These are phyloP conservation scores for Drosophila nr. perissopoda DNA, from an alignment of 2,888 invertebrate genomes.

Conservation along the genomic window DNA sequence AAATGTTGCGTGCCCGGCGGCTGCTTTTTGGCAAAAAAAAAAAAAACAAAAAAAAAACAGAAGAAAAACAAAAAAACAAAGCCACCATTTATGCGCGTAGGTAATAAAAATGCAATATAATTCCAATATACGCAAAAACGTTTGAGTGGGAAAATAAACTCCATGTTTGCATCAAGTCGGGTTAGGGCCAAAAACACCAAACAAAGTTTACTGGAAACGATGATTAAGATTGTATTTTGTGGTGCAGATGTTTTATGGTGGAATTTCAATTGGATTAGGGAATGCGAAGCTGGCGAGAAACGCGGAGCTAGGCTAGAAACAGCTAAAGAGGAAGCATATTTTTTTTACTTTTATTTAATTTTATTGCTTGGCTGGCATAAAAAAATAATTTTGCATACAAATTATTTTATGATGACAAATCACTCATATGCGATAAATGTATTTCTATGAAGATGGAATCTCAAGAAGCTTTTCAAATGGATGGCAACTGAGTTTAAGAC, in stretches of 20 bases:
- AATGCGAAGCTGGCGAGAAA: neutral
- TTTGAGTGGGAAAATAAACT: slow-evolving; percentile 29
- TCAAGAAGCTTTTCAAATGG: neutral
- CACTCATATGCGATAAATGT: neutral
- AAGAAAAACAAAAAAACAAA: slow-evolving; percentile 3
- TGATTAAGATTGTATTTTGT: slow-evolving; percentile 3
- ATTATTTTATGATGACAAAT: neutral
- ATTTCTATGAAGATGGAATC: neutral
- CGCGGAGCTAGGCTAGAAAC: neutral
- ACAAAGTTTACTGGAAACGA: slow-evolving; percentile 14
- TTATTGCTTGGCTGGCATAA: slow-evolving; percentile 2
- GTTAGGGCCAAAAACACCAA: slow-evolving; percentile 8
- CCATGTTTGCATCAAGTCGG: slow-evolving; percentile 45
- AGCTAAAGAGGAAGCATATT: neutral
- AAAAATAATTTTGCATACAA: slow-evolving; percentile 10
- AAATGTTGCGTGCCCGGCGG: slow-evolving; percentile 72
- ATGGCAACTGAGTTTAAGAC: neutral
- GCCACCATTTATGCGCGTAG: slow-evolving; percentile 42
- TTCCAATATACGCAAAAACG: slow-evolving; percentile 60
- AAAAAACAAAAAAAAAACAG: neutral
- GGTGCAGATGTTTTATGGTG: slow-evolving; percentile 13
- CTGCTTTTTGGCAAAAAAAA: slow-evolving; percentile 50
- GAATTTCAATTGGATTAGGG: slow-evolving; percentile 9
- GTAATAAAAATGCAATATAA: slow-evolving; percentile 80
- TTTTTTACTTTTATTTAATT: neutral